Percentiles rank a stretch among this genome's conserved stretches.
Evolutionary conservation across 2,113 vertebrate species (phyloP).

Genomic region (Plectropomus leopardus): DNA sequence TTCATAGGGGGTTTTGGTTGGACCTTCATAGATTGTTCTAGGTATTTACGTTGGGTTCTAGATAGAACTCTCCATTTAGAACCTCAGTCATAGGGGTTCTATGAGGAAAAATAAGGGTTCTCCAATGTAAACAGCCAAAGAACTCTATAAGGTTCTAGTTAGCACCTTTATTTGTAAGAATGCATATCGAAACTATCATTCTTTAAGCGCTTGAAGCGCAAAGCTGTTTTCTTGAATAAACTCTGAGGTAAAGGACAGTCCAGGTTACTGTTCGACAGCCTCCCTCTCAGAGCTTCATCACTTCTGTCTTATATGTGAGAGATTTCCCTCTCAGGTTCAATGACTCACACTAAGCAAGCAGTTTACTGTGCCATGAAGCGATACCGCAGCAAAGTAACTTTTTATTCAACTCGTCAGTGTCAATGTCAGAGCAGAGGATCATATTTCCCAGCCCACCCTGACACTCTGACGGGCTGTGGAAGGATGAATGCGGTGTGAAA

Average conservation of each 20-base stretch:
- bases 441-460: neutral
- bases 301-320: slow-evolving; percentile 5
- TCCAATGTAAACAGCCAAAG: too few species aligned
- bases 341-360: slow-evolving; percentile 6
- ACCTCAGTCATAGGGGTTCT: too few species aligned
- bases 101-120: too few species aligned
- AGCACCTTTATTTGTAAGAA: too few species aligned
- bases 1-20: too few species aligned
- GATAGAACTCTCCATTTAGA: too few species aligned
- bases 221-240: neutral
- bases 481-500: neutral
- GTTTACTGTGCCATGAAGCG: neutral
- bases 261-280: slow-evolving; percentile 15
- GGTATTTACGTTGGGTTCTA: too few species aligned
- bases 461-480: neutral
- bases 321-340: slow-evolving; percentile 21
- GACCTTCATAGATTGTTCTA: too few species aligned
- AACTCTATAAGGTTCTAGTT: too few species aligned
- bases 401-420: slow-evolving; percentile 15
- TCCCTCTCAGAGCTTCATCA: neutral
- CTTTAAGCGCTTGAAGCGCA: neutral
- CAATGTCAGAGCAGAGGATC: neutral
- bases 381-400: neutral
- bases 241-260: neutral
- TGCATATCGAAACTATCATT: neutral